Base-by-base conservation (phyloP, 2,888 invertebrate genomes). In the Atrina japonica region DNA sequence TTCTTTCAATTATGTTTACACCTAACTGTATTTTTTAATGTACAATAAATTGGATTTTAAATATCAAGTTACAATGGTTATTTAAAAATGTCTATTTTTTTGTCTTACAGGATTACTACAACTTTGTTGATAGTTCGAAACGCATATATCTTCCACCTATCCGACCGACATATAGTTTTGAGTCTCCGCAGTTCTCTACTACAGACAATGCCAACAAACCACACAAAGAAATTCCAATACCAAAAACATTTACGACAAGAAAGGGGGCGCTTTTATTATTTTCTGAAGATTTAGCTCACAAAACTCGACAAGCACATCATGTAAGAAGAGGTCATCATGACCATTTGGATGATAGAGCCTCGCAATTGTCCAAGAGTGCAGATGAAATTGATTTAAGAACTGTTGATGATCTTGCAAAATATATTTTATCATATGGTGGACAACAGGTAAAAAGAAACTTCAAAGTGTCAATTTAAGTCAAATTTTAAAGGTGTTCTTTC, bases 261-360 rank as follows among this genome's bases (percentile, higher is more conserved):
- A 89, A 86, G 75, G 90, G 90, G 16, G 89, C 90, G 0, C 73
- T 90, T 41, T 75, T 90, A 25, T 72, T 90, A n/a, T 90, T 89
- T 77, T 89, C 88, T 5, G 90, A 90, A 73, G 89, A 90, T 70
- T 75, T 87, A 69, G 88, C 88, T 0, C 73, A 78, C 29, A 84
- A 78, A 53, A 80, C 77, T 11, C 70, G 72, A 64, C 61, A 68
- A n/a, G 30, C 52, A 21, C 70, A 73, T 11, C 67, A 68, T 1
- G 25, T 41, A 16, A 29, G 49, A 25, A 7, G 45, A 40, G 35
- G 61, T 53, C 50, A 73, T 66, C 66, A 73, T 47, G 47, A 40
- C 45, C 66, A 68, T 21, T 53, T 71, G 58, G 59, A 45, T 14
- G 63, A 69, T 2, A 63, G 66, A 45, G 66, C 52, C 11, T 45